phyloP scores from a whole-genome alignment of 2,888 invertebrate genomes.

The Tinea semifulvella region DNA sequence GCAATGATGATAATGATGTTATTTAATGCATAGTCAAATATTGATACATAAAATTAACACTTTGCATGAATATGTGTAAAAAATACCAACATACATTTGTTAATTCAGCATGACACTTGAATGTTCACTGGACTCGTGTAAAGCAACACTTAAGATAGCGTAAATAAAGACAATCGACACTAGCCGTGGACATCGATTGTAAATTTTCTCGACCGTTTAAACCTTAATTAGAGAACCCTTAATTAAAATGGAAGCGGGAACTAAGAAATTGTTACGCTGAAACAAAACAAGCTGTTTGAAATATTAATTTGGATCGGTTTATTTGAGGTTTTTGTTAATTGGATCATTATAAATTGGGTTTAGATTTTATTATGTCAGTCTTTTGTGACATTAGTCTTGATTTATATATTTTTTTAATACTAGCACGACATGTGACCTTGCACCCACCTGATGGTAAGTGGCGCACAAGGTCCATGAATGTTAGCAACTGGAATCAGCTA shows the following conservation, averaged over 20 bases:
- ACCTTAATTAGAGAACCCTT: constrained; percentile 13
- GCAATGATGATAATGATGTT: no score
- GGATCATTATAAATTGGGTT: constrained; percentile 1
- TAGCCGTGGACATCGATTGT: constrained; percentile 27
- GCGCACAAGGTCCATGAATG: no score
- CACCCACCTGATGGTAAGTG: no score
- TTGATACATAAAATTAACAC: no score
- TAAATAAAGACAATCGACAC: constrained; percentile 33
- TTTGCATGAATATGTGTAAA: no score
- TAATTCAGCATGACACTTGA: background rate
- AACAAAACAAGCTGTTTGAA: background rate
- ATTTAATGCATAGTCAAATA: no score
- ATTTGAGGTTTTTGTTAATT: background rate
- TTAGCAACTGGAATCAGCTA: no score
- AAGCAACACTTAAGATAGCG: background rate
- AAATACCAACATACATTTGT: no score
- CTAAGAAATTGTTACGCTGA: background rate
- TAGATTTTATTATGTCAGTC: no score
- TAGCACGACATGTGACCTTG: no score
- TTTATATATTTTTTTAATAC: no score
- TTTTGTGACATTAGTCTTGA: no score
- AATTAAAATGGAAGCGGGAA: constrained; percentile 13
- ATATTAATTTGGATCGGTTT: constrained; percentile 7
- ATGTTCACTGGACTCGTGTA: background rate
- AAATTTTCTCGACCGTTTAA: constrained; percentile 22